These are phyloP conservation scores for Pantelozetes paolii DNA, from an alignment of 2,888 invertebrate species.

Conservation along the genomic window DNA sequence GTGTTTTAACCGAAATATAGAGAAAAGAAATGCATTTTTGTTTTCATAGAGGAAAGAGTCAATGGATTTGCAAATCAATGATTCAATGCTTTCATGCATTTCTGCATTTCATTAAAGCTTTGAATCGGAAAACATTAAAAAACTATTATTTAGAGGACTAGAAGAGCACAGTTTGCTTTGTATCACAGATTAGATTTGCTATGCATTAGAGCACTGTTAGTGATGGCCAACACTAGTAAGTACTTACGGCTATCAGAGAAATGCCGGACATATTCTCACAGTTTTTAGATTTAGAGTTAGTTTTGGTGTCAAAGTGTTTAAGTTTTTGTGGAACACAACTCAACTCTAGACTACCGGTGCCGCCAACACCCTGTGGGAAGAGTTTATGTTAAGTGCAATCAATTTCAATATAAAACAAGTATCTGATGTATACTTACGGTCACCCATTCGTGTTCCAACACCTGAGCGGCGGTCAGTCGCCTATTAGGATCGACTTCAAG, in stretches of 20 bases:
- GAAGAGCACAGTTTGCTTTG: background rate
- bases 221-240: conserved; percentile 15
- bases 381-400: too few relatives aligned
- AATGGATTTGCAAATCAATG: background rate
- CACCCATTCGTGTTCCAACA: conserved; percentile 82
- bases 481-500: conserved; percentile 80
- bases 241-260: conserved; percentile 53
- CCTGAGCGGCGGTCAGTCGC: conserved; percentile 85
- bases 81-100: conserved; percentile 16
- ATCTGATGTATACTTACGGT: conserved; percentile 38
- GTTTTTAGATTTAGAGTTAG: conserved; percentile 45
- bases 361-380: conserved; percentile 51
- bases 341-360: conserved; percentile 52
- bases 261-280: conserved; percentile 52
- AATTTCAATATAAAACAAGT: background rate
- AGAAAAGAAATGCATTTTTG: background rate
- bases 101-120: background rate
- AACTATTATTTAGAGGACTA: conserved; percentile 29
- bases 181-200: conserved; percentile 7
- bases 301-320: conserved; percentile 52
- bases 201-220: conserved; percentile 1
- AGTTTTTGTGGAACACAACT: conserved; percentile 52
- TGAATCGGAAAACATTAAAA: conserved; percentile 16
- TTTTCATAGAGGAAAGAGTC: background rate
- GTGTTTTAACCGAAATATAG: background rate